These are phyloP conservation scores for Aphaenogaster floridana DNA, from an alignment of 1,140 invertebrate genomes.

Conservation along the genomic window DNA sequence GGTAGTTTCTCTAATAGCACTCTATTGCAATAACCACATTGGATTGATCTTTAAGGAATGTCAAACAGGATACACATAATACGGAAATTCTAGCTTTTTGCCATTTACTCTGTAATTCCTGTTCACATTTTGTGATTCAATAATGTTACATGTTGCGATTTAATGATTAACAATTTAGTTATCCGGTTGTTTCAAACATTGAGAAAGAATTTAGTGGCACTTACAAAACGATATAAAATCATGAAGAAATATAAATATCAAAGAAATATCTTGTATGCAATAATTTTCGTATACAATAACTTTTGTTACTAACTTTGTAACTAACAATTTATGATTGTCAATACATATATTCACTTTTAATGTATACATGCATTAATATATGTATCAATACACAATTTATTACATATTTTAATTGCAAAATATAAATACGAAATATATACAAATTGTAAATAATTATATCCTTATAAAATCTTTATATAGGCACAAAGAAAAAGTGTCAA, in stretches of 20 bases:
- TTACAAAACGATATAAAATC: neutral
- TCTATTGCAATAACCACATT: slow-evolving; percentile 26
- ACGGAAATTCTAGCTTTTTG: neutral
- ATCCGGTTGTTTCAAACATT: neutral
- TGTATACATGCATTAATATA: neutral
- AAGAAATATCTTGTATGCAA: neutral
- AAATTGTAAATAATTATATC: neutral
- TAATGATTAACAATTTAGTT: slow-evolving; percentile 1
- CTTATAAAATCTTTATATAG: neutral
- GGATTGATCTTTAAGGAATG: slow-evolving; percentile 29
- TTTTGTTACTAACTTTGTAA: no score
- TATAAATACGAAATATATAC: neutral
- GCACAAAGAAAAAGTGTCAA: neutral
- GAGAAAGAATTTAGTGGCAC: neutral
- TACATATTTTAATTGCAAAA: neutral
- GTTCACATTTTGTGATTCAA: neutral
- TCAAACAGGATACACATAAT: slow-evolving; percentile 30
- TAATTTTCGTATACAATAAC: neutral
- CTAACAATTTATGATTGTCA: no score
- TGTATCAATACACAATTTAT: neutral
- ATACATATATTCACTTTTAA: neutral
- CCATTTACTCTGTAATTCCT: slow-evolving; percentile 11
- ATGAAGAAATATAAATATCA: neutral
- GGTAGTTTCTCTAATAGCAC: slow-evolving; percentile 41
- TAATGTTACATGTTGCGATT: neutral